These are phyloP conservation scores for Psylliodes chrysocephalus DNA, from an alignment of 2,888 invertebrate species.

Conservation along the genomic window DNA sequence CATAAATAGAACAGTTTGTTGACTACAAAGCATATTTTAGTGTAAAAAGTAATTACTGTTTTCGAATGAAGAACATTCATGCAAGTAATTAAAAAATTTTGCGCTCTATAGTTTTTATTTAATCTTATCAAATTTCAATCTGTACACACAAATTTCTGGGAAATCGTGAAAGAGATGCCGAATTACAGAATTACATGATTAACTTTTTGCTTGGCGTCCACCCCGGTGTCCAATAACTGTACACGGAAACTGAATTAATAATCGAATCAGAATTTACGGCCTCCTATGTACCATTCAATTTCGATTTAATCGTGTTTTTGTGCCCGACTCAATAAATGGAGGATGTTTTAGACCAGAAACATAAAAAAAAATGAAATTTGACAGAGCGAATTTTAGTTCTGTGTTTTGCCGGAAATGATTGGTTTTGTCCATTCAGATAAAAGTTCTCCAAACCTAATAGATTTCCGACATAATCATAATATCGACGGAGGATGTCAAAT, in stretches of 20 bases:
- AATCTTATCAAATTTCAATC: too few relatives aligned
- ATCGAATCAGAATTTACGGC: slow-evolving; percentile 44
- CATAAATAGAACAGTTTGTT: too few relatives aligned
- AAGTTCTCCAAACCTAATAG: neutral
- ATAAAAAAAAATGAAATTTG: neutral
- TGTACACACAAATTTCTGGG: too few relatives aligned
- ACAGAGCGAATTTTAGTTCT: neutral
- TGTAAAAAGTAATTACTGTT: too few relatives aligned
- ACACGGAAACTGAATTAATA: slow-evolving; percentile 42
- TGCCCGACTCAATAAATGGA: slow-evolving; percentile 6
- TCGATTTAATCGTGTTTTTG: slow-evolving; percentile 46
- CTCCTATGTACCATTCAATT: slow-evolving; percentile 43
- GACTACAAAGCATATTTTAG: too few relatives aligned
- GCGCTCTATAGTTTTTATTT: too few relatives aligned
- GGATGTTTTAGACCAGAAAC: slow-evolving; percentile 3
- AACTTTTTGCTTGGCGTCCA: neutral
- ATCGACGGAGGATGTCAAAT: too few relatives aligned
- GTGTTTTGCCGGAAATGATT: neutral
- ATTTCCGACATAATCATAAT: slow-evolving; percentile 6
- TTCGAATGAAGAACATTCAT: too few relatives aligned
- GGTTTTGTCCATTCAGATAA: neutral
- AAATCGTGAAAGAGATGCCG: too few relatives aligned
- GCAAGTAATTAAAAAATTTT: too few relatives aligned
- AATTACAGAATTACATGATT: neutral
- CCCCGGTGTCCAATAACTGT: neutral